Evolutionary conservation across 2,797 vertebrate genomes (phyloP).

Genomic region (Rousettus madagascariensis): DNA sequence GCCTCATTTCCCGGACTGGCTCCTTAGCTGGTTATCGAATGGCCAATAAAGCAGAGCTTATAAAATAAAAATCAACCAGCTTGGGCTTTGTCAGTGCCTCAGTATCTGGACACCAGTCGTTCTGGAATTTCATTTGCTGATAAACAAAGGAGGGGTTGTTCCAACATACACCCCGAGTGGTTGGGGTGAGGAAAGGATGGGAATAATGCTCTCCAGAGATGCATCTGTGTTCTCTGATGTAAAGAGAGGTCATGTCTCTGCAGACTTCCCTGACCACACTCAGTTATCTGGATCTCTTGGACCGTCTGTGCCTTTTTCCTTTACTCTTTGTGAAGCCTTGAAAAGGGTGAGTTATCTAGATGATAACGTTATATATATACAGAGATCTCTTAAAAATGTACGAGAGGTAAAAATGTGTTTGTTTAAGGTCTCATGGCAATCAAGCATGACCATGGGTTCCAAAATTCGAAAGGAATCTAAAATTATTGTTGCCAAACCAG

Average conservation of each 20-base stretch:
- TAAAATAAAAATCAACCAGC: slow-evolving; percentile 45
- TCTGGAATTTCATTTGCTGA: slow-evolving; percentile 34
- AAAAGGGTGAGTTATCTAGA: neutral
- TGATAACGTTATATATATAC: no score
- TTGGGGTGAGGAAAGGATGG: neutral
- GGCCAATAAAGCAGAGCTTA: slow-evolving; percentile 47
- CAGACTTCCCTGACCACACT: neutral
- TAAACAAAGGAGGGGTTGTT: neutral
- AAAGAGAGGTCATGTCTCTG: neutral
- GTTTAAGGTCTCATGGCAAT: neutral
- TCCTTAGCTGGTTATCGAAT: neutral
- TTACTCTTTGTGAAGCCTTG: neutral
- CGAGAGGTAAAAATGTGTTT: neutral
- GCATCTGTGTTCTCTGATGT: neutral
- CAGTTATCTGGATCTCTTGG: neutral
- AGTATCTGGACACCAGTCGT: neutral
- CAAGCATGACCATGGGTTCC: neutral
- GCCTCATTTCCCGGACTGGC: slow-evolving; percentile 45
- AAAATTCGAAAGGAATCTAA: neutral
- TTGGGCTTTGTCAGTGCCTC: neutral
- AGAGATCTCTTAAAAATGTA: neutral
- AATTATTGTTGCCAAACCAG: slow-evolving; percentile 14
- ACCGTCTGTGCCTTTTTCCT: neutral
- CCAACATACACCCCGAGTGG: neutral
- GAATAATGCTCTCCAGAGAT: neutral